These are phyloP conservation scores for Chironomus striatipennis DNA, from an alignment of 1,140 invertebrate genomes.

Conservation along the genomic window DNA sequence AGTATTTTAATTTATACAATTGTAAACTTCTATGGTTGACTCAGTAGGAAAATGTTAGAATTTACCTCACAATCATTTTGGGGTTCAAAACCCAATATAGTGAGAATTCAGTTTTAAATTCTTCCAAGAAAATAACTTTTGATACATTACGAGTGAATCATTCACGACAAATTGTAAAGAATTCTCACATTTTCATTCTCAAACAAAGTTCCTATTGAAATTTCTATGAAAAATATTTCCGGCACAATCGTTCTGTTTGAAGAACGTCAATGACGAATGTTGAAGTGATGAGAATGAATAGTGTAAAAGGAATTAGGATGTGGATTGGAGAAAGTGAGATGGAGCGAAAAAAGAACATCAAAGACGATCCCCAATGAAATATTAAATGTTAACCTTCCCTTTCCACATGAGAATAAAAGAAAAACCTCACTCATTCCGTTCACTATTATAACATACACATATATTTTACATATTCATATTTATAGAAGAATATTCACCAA, in stretches of 20 bases:
- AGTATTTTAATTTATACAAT: too few relatives aligned
- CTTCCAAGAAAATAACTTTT: too few relatives aligned
- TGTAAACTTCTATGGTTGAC: too few relatives aligned
- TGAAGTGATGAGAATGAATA: conserved; percentile 7
- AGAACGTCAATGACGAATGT: background rate
- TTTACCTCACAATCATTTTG: too few relatives aligned
- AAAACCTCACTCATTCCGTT: too few relatives aligned
- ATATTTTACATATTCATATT: background rate
- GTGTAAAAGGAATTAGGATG: background rate
- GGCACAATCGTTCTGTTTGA: background rate
- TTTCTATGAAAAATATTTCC: background rate
- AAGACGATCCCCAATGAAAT: conserved; percentile 19
- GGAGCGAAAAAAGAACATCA: background rate
- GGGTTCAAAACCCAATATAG: too few relatives aligned
- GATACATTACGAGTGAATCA: too few relatives aligned
- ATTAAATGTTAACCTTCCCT: conserved; percentile 2
- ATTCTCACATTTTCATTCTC: too few relatives aligned
- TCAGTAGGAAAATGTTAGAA: too few relatives aligned
- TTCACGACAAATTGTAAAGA: too few relatives aligned
- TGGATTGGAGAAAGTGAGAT: background rate
- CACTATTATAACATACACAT: conserved; percentile 13
- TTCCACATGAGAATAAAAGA: background rate
- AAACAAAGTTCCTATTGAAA: too few relatives aligned
- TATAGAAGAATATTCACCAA: background rate
- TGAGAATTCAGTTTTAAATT: too few relatives aligned